These are phyloP conservation scores for Perizoma flavofasciatum DNA, from an alignment of 2,888 invertebrate species.

Conservation along the genomic window DNA sequence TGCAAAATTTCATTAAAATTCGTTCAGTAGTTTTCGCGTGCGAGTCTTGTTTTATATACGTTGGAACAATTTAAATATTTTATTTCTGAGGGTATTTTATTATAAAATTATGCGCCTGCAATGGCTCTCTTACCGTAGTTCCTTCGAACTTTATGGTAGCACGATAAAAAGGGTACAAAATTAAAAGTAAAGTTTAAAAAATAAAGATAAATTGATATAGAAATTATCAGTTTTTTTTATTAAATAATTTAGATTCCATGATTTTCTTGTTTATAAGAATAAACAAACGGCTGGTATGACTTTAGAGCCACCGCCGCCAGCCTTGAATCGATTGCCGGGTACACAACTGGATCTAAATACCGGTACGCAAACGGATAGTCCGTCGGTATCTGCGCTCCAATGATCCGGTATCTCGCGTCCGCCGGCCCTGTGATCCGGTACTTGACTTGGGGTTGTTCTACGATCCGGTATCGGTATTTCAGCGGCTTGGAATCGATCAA, in stretches of 20 bases:
- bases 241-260: not conserved
- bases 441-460: not conserved
- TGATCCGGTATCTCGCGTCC: constrained; percentile 12
- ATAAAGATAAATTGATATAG: too few relatives aligned
- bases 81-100: too few relatives aligned
- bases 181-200: too few relatives aligned
- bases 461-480: constrained; percentile 1
- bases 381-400: constrained; percentile 8
- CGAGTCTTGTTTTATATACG: too few relatives aligned
- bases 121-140: too few relatives aligned
- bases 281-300: constrained; percentile 23
- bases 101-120: too few relatives aligned
- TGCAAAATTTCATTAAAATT: too few relatives aligned
- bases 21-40: too few relatives aligned
- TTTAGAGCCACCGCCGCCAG: constrained; percentile 2
- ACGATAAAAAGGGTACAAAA: too few relatives aligned
- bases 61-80: too few relatives aligned
- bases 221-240: too few relatives aligned
- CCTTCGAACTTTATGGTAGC: too few relatives aligned
- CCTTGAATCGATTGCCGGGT: constrained; percentile 9
- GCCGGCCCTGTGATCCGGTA: constrained; percentile 15
- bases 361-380: constrained; percentile 19
- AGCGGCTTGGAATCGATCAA: constrained; percentile 25
- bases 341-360: constrained; percentile 6
- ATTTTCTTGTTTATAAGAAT: constrained; percentile 30